Evolutionary conservation across 2,113 vertebrate species (phyloP).

Genomic region (Dunckerocampus dactyliophorus): DNA sequence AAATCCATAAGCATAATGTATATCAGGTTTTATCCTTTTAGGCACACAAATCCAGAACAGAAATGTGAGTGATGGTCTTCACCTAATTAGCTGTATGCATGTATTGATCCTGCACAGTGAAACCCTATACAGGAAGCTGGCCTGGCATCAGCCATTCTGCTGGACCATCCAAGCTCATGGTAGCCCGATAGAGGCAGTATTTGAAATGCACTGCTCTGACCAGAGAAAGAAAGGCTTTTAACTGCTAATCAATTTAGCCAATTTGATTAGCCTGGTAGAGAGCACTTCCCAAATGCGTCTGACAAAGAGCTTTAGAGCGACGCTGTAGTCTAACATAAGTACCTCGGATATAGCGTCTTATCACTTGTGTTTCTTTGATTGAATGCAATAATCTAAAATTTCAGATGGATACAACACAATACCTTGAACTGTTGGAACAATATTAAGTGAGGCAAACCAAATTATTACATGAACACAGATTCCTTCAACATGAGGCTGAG

Average conservation of each 20-base stretch:
- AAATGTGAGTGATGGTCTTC: conserved; percentile 64
- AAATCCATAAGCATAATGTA: conserved; percentile 37
- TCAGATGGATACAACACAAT: conserved; percentile 28
- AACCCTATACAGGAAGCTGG: conserved; percentile 67
- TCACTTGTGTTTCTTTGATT: conserved; percentile 54
- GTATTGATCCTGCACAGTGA: conserved; percentile 63
- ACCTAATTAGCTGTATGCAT: conserved; percentile 66
- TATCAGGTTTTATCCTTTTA: conserved; percentile 10
- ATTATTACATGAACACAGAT: conserved; percentile 52
- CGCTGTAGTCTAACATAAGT: conserved; percentile 58
- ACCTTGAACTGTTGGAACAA: conserved; percentile 28
- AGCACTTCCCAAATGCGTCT: conserved; percentile 68
- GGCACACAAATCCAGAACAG: conserved; percentile 51
- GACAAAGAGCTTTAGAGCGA: conserved; percentile 71
- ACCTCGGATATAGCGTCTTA: conserved; percentile 58
- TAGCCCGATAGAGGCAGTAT: conserved; percentile 59
- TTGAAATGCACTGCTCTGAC: conserved; percentile 51
- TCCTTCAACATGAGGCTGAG: conserved; percentile 45
- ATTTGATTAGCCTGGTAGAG: conserved; percentile 64
- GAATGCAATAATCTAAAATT: conserved; percentile 29
- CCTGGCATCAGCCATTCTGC: conserved; percentile 59
- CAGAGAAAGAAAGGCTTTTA: conserved; percentile 71
- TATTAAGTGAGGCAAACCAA: conserved; percentile 43
- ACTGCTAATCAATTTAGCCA: conserved; percentile 68
- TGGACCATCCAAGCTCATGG: conserved; percentile 41